Conservation (phyloP, 2,797 vertebrate species). For the Podarcis siculus region DNA sequence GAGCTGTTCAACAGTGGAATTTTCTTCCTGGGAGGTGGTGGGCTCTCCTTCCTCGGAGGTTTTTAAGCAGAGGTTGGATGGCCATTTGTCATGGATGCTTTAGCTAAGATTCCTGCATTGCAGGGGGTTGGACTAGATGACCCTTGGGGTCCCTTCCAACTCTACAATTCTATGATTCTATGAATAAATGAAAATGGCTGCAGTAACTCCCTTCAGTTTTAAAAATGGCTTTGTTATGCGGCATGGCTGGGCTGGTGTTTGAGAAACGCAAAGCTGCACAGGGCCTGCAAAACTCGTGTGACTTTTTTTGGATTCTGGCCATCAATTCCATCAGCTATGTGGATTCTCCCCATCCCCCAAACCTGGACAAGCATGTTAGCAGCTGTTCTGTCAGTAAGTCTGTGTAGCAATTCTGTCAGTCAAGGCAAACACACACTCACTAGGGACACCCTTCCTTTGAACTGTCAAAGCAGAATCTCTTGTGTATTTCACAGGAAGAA, state of each 20-base stretch:
- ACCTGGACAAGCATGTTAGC: neutral
- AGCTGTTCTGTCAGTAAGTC: conserved; percentile 26
- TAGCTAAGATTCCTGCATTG: no score
- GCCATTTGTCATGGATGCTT: no score
- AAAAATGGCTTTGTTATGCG: neutral
- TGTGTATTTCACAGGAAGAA: neutral
- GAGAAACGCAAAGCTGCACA: neutral
- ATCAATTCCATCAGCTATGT: neutral
- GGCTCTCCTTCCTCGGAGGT: no score
- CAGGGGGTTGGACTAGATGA: no score
- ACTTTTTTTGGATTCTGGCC: neutral
- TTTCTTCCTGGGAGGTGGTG: no score
- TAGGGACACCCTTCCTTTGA: conserved; percentile 31
- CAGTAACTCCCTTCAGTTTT: no score
- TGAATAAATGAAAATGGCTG: no score
- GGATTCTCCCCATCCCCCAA: neutral
- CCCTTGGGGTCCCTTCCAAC: no score
- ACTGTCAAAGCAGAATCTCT: neutral
- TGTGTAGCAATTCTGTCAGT: conserved; percentile 21
- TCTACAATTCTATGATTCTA: no score
- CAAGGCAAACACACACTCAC: conserved; percentile 1
- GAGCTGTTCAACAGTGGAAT: no score
- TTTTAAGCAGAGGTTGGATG: no score
- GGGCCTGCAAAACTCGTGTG: neutral
- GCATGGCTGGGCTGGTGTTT: neutral